Percentiles rank a stretch among this genome's conserved stretches.
Conservation (phyloP, 2,797 vertebrate species). For the Darevskia mixta region DNA sequence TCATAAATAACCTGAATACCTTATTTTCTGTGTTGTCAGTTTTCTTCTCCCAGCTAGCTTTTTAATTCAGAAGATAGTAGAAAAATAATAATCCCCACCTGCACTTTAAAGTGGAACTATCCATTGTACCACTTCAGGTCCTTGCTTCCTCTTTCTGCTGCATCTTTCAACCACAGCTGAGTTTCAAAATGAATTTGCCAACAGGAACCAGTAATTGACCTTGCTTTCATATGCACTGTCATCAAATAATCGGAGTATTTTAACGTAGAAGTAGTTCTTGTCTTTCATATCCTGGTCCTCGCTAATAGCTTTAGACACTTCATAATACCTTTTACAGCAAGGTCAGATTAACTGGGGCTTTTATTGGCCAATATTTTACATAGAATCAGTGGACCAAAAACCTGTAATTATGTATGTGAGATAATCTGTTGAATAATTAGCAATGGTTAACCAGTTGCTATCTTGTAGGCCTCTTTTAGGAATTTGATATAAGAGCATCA, state of each 20-base stretch:
- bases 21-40: neutral
- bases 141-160: neutral
- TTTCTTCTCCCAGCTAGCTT: neutral
- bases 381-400: conserved; percentile 77
- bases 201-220: conserved; percentile 47
- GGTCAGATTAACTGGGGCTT: conserved; percentile 80
- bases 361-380: conserved; percentile 81
- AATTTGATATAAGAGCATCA: conserved; percentile 40
- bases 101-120: neutral
- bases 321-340: conserved; percentile 84
- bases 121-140: no score
- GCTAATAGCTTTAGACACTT: conserved; percentile 83
- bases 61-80: no score
- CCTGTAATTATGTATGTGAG: conserved; percentile 74
- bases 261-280: conserved; percentile 55
- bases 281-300: conserved; percentile 63
- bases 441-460: conserved; percentile 67
- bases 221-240: conserved; percentile 50
- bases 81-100: neutral
- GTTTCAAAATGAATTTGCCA: conserved; percentile 35
- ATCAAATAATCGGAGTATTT: conserved; percentile 55
- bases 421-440: conserved; percentile 76
- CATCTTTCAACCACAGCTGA: neutral
- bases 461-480: conserved; percentile 55
- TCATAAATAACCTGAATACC: neutral